Conservation (phyloP, 2,113 vertebrate genomes). For the Chroicocephalus ridibundus region DNA sequence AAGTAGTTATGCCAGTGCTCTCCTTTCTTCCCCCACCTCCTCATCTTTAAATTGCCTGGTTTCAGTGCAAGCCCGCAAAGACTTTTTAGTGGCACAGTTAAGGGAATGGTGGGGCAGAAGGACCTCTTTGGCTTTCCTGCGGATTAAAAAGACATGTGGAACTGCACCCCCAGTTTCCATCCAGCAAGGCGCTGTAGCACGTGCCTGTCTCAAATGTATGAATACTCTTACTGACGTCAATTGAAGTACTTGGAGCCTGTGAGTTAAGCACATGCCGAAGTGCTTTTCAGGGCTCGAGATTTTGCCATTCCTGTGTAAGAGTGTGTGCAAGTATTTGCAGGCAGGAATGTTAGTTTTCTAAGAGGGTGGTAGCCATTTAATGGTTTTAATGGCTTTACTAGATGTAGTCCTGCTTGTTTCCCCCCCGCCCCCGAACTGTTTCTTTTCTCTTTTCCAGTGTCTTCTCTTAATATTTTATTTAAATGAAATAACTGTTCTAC, state of each 20-base stretch:
- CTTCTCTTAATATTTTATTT: background rate
- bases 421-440: background rate
- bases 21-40: background rate
- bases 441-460: background rate
- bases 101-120: background rate
- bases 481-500: background rate
- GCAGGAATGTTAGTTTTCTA: background rate
- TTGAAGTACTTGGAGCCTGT: background rate
- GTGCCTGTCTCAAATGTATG: background rate
- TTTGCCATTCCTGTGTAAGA: background rate
- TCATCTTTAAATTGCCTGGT: background rate
- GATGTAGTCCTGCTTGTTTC: background rate
- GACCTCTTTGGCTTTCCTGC: background rate
- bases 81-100: background rate
- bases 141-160: background rate
- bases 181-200: background rate
- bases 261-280: conserved; percentile 44
- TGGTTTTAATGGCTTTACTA: background rate
- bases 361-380: background rate
- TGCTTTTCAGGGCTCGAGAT: conserved; percentile 31
- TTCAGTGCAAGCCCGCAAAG: background rate
- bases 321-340: conserved; percentile 20
- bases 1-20: background rate
- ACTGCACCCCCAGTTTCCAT: background rate
- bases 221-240: background rate